Conservation (phyloP, 2,113 vertebrate genomes). For the Alces alces region DNA sequence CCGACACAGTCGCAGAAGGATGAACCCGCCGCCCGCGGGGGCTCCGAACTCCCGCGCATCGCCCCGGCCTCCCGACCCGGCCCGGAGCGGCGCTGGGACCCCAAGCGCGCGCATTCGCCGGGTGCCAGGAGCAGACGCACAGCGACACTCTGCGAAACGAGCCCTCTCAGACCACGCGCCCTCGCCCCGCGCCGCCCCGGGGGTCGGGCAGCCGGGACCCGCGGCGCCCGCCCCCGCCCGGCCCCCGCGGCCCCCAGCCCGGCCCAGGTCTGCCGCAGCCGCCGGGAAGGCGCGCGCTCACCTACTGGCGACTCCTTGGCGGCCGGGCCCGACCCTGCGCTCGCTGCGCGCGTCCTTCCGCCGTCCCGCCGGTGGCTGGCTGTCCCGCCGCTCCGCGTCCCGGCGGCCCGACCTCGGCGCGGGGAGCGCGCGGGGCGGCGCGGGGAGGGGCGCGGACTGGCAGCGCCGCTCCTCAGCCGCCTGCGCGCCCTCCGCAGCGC, state of each 20-base stretch:
- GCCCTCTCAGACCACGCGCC: background rate
- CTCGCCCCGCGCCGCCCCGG: background rate
- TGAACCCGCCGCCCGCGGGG: background rate
- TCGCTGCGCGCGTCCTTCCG: slow-evolving; percentile 26
- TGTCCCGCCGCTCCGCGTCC: background rate
- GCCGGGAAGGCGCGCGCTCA: slow-evolving; percentile 4
- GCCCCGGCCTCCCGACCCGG: background rate
- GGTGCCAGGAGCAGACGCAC: background rate
- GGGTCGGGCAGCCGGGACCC: background rate
- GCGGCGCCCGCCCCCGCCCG: background rate
- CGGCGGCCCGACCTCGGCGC: slow-evolving; percentile 20
- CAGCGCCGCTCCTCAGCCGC: slow-evolving; percentile 5
- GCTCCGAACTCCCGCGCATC: background rate
- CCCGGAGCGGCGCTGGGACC: background rate
- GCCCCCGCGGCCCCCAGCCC: background rate
- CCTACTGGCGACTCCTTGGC: slow-evolving; percentile 32
- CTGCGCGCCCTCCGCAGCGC: slow-evolving; percentile 43
- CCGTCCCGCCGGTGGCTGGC: background rate
- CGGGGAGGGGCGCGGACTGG: background rate
- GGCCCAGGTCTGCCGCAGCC: background rate
- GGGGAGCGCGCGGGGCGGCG: slow-evolving; percentile 7
- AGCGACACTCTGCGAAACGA: background rate
- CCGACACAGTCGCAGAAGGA: background rate
- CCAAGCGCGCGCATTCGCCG: background rate
- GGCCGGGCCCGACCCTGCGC: background rate